Evolutionary conservation across 2,797 vertebrate genomes (phyloP), one percentile per base, ranked within the genome.

Genomic region (Helostoma temminkii): DNA sequence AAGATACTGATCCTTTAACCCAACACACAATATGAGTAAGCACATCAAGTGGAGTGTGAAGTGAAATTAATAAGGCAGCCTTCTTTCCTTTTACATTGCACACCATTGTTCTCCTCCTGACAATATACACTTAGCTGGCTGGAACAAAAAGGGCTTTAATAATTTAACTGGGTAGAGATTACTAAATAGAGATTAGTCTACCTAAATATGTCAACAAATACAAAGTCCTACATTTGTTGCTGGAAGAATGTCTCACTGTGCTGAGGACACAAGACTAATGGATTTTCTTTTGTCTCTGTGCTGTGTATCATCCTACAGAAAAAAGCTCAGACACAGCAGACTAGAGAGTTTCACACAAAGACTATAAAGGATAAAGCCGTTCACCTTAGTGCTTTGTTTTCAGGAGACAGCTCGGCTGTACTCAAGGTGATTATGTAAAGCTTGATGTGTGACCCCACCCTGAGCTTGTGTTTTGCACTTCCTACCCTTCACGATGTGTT

Each of bases 291-390:
- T 86, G 48, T 74, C 67, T 67, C 59, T 79, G 46, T 81, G 18
- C 49, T 39, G 43, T 21, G 11, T 79, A 76, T 88, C 39, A 72
- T 86, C 76, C 75, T 90, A 73, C 95, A 99, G 98, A 97, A 93
- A 91, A 98, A 95, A 93, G 95, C 95, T 89, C 95, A 97, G 90
- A 94, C 93, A 63, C 91, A 96, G 91, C 95, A 97, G 72, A 93
- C 95, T 92, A 96, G 97, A 93, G 97, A 97, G 78, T 99, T 99
- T 94, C 96, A 96, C 81, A 93, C 94, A 95, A 99, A 99, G 94
- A 98, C 95, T 87, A 95, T 99, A 89, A 98, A 97, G 92, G 97
- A 98, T 83, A 98, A 98, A 79, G 97, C 94, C 0, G 92, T 95
- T 81, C 96, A 99, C 85, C 95, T 99, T 59, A 95, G 94, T 8